These are phyloP conservation scores for Ptychochromis oligacanthus DNA, from an alignment of 2,113 vertebrate species.

Conservation along the genomic window DNA sequence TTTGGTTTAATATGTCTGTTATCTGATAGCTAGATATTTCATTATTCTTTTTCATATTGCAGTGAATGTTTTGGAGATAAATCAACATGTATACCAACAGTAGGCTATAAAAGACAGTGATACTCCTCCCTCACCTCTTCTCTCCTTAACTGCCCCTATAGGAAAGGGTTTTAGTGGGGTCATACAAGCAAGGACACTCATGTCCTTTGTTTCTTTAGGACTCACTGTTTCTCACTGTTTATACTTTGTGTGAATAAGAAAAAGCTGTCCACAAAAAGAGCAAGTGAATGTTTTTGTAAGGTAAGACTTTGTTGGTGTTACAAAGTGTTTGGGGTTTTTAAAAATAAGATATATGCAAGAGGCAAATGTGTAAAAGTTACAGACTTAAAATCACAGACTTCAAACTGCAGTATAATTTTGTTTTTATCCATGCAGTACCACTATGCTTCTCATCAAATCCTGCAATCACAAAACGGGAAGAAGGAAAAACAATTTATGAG, in stretches of 20 bases:
- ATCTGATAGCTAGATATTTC: not conserved
- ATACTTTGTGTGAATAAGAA: conserved; percentile 6
- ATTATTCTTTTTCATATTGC: not conserved
- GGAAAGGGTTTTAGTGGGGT: conserved; percentile 12
- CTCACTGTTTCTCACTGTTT: not conserved
- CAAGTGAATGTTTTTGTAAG: not conserved
- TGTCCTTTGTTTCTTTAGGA: not conserved
- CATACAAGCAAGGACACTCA: not conserved
- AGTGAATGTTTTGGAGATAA: not conserved
- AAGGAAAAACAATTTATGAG: fast-evolving
- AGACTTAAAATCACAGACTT: not conserved
- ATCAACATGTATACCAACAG: not conserved
- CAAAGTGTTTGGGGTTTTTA: not conserved
- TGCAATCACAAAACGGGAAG: not conserved
- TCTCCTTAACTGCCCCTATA: conserved; percentile 20
- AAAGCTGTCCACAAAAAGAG: not conserved
- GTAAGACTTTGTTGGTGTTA: not conserved
- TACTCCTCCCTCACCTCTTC: not conserved
- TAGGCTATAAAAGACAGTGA: not conserved
- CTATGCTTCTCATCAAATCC: not conserved
- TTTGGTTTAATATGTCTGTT: not conserved
- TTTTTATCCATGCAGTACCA: not conserved
- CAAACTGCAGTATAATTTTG: not conserved
- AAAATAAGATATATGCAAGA: not conserved
- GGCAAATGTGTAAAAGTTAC: fast-evolving